These are phyloP conservation scores for Oreochromis mossambicus DNA, from an alignment of 2,797 vertebrate genomes.

Conservation along the genomic window DNA sequence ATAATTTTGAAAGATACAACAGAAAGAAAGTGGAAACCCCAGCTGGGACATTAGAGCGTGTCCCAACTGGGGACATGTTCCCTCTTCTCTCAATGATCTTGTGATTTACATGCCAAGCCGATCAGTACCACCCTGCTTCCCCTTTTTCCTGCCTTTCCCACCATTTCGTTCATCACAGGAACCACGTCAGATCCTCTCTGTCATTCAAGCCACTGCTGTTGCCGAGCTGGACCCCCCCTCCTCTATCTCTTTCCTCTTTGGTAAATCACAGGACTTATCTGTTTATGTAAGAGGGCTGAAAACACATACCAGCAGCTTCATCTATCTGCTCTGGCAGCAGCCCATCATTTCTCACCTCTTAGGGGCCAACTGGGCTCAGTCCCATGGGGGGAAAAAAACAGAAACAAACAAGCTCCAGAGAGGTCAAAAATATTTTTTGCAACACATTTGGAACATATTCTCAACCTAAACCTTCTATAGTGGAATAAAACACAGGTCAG, in stretches of 20 bases:
- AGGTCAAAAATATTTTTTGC: slow-evolving; percentile 24
- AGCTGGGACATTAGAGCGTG: not conserved
- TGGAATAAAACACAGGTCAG: not conserved
- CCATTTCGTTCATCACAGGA: slow-evolving; percentile 24
- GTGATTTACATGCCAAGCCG: not conserved
- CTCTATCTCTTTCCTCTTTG: not conserved
- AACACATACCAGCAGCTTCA: slow-evolving; percentile 48
- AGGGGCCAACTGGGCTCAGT: slow-evolving; percentile 14
- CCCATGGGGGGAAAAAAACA: not conserved
- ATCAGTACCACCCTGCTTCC: not conserved
- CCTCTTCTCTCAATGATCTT: not conserved
- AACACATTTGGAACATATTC: not conserved
- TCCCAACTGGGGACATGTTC: not conserved
- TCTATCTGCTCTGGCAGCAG: slow-evolving; percentile 28
- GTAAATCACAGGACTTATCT: slow-evolving; percentile 12
- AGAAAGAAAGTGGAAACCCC: not conserved
- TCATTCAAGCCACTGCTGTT: not conserved
- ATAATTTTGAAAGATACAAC: not conserved
- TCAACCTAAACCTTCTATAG: not conserved
- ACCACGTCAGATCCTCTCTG: not conserved
- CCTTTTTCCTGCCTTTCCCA: not conserved
- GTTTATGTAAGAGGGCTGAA: slow-evolving; percentile 51
- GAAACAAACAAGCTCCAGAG: not conserved
- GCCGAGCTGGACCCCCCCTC: not conserved
- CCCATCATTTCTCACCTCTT: slow-evolving; percentile 17